Evolutionary conservation across 2,113 vertebrate genomes (phyloP), one percentile per base, ranked within the genome.

Genomic region (Caretta caretta): DNA sequence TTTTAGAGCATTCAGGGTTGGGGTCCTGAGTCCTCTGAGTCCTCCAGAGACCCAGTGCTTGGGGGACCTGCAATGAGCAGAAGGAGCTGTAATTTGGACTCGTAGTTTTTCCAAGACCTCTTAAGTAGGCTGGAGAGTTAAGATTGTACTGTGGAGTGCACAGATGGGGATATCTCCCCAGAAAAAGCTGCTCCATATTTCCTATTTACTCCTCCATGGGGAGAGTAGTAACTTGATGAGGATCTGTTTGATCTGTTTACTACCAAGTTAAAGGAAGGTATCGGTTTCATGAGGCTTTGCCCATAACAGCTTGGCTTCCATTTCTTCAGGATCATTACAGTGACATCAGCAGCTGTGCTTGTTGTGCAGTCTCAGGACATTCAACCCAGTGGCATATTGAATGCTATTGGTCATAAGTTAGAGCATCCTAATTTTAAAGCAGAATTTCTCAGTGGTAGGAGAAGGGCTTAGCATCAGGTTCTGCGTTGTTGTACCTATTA

Each of bases 271-370:
- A 80, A 89, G 24, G 42, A 48, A 46, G 6, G 24, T 48, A 14
- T 6, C 25, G 16, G 31, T 48, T 5, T 59, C 6, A 3, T 22
- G 9, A 42, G 25, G 16, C 53, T 31, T 79, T 72, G 57, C 6
- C 38, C 6, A 1, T 29, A 48, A 69, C 48, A 25, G 24, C 51
- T 57, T 89, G n/a, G 3, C 5, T 56, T 78, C 53, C 42, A 8
- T 24, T 81, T n/a, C 1, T 65, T 92, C 80, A 65, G 1, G 0
- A 31, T n/a, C 9, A 16, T 62, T 1, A 0, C 11, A 57, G 29
- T 14, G n/a, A 29, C 42, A 19, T 11, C 24, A 65, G 79, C 31
- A 1, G 1, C 59, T 69, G 42, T n/a, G 65, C 57, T 11, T 53
- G 3, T 62, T 12, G 29, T 1, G 1, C 10, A 8, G 27, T 46